Base-by-base conservation (phyloP, 2,797 vertebrate genomes). In the Yasuhikotakia modesta region DNA sequence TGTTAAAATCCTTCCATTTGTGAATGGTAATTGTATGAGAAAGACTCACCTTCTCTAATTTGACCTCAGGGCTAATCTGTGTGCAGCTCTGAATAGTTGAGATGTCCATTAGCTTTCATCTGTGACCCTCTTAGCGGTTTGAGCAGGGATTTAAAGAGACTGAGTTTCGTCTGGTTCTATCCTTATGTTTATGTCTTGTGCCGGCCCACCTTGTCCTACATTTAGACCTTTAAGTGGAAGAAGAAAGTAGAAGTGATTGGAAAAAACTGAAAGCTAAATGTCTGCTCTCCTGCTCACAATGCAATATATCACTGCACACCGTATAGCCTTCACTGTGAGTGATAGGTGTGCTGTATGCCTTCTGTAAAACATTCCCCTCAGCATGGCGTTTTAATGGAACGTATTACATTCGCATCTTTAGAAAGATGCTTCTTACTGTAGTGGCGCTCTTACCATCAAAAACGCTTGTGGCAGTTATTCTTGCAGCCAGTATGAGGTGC, bases 61-160 rank as follows among this genome's bases (percentile, higher is more conserved):
- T 76, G 66, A 80, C 73, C 79, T 71, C 24, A 24, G 32, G 67
- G 79, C 52, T 80, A 80, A 80, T 81, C 46, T 66, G 39, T 67
- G 61, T 53, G 70, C 61, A 53, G 45, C 30, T 61, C 43, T 71
- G 67, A 76, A 52, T 81, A 27, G 27, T 24, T 43, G 60, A 60
- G 58, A 70, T 69, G 66, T 76, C 58, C 22, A 65, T 72, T 70
- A 66, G 39, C 24, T 64, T 69, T 22, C 19, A 48, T 65, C 57
- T 48, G 4, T 70, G 58, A 70, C 39, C 67, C 66, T 61, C 55
- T 79, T 61, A 39, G 63, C 17, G 16, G 52, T 60, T 22, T 13
- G 65, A 61, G 19, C 64, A 50, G n/a, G 16, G 19, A 43, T 71
- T 64, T 46, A 60, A 58, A 53, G 30, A 43, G n/a, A 66, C 52